Conservation (phyloP, 1,140 invertebrate species). For the Trigoniulus corallinus region DNA sequence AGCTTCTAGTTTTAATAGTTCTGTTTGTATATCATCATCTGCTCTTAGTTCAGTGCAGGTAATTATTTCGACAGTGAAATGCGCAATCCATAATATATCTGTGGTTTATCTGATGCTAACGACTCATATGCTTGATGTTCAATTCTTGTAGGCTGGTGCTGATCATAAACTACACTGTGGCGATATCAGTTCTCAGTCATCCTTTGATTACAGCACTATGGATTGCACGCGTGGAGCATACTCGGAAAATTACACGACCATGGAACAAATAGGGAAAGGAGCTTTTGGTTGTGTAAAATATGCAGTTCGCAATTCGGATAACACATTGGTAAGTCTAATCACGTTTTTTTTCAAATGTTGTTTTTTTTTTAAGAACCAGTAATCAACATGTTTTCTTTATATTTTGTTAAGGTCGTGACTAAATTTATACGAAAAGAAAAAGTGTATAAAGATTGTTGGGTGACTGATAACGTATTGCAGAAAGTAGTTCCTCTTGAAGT, state of each 20-base stretch:
- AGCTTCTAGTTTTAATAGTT: constrained; percentile 29
- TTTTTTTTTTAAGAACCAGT: constrained; percentile 1
- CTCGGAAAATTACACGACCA: constrained; percentile 43
- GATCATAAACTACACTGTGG: too few relatives aligned
- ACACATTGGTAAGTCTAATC: constrained; percentile 32
- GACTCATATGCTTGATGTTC: too few relatives aligned
- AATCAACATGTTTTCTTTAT: background rate
- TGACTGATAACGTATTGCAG: constrained; percentile 33
- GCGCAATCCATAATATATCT: background rate
- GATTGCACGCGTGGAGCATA: constrained; percentile 38
- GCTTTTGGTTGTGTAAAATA: constrained; percentile 57
- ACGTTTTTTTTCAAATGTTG: too few relatives aligned
- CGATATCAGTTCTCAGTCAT: too few relatives aligned
- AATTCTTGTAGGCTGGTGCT: too few relatives aligned
- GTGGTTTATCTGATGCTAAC: background rate
- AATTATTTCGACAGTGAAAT: too few relatives aligned
- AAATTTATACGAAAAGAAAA: constrained; percentile 56
- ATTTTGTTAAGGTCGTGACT: constrained; percentile 36
- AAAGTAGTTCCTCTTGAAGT: constrained; percentile 45
- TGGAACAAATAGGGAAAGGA: constrained; percentile 53
- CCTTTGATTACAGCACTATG: constrained; percentile 18
- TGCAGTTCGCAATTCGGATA: constrained; percentile 40
- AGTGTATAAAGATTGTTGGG: constrained; percentile 50
- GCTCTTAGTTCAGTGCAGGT: constrained; percentile 23
- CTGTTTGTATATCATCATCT: constrained; percentile 21